Evolutionary conservation across 2,888 invertebrate genomes (phyloP).

Genomic region (Aphidoletes aphidimyza): DNA sequence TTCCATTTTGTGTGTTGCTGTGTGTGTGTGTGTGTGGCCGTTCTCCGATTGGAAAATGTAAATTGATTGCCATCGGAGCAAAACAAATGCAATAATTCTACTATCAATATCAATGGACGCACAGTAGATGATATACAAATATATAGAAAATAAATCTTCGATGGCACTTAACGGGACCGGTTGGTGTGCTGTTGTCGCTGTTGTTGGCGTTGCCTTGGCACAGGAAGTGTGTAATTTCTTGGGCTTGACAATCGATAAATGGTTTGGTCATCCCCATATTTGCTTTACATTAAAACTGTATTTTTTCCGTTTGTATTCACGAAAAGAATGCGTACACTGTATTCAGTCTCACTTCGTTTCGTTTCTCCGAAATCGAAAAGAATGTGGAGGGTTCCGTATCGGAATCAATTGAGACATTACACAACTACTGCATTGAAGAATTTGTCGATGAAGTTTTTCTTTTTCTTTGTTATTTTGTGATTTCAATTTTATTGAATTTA

Average conservation of each 20-base stretch:
- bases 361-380: background rate
- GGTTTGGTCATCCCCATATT: constrained; percentile 19
- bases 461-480: background rate
- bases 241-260: constrained; percentile 4
- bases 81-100: constrained; percentile 23
- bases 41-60: background rate
- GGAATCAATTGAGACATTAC: constrained; percentile 5
- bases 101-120: background rate
- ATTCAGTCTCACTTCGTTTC: too few relatives aligned
- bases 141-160: background rate
- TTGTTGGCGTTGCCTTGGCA: background rate
- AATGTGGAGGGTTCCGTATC: constrained; percentile 24
- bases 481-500: constrained; percentile 44
- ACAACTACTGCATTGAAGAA: constrained; percentile 21
- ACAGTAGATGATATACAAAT: background rate
- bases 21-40: background rate
- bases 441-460: background rate
- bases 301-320: background rate
- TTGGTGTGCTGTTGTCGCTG: too few relatives aligned
- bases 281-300: background rate
- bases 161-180: background rate
- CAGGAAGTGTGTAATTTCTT: constrained; percentile 28
- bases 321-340: background rate
- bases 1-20: background rate
- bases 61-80: constrained; percentile 25